phyloP scores from a whole-genome alignment of 2,797 vertebrate genomes.

The Echeneis naucrates region DNA sequence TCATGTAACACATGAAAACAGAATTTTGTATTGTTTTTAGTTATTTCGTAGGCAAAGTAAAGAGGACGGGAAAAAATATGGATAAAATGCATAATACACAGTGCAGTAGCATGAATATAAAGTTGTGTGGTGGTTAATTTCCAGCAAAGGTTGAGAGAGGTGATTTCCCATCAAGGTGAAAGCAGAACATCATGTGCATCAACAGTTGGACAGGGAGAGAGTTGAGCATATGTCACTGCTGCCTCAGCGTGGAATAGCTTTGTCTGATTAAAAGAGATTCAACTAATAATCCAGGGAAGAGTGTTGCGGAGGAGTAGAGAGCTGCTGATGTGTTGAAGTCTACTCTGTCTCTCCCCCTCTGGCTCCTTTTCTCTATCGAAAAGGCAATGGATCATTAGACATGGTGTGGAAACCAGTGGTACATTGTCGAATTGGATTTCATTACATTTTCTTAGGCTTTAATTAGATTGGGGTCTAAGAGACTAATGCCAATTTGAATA shows the following conservation, averaged over 20 bases:
- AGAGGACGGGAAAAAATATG: constrained; percentile 17
- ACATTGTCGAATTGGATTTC: constrained; percentile 70
- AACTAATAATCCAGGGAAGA: constrained; percentile 67
- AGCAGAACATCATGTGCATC: constrained; percentile 44
- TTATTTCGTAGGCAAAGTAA: constrained; percentile 2
- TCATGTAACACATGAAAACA: neutral
- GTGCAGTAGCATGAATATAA: constrained; percentile 23
- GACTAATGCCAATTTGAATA: constrained; percentile 71
- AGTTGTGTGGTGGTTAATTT: constrained; percentile 56
- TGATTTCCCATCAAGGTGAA: constrained; percentile 17
- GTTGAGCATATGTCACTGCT: constrained; percentile 40
- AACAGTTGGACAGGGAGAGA: constrained; percentile 43
- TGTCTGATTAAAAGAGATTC: constrained; percentile 76
- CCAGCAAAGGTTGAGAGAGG: constrained; percentile 58
- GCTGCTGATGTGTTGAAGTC: constrained; percentile 59
- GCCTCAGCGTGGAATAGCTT: constrained; percentile 55
- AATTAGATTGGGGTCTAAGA: constrained; percentile 71
- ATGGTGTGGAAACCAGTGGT: constrained; percentile 56
- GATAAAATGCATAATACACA: constrained; percentile 38
- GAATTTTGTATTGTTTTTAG: neutral
- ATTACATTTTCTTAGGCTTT: constrained; percentile 74
- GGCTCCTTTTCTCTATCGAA: constrained; percentile 56
- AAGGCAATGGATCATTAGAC: constrained; percentile 73
- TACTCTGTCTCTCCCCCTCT: constrained; percentile 37
- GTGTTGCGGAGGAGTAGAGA: constrained; percentile 47